These are phyloP conservation scores for Leptinotarsa defecta DNA, from an alignment of 1,140 invertebrate species.

Conservation along the genomic window DNA sequence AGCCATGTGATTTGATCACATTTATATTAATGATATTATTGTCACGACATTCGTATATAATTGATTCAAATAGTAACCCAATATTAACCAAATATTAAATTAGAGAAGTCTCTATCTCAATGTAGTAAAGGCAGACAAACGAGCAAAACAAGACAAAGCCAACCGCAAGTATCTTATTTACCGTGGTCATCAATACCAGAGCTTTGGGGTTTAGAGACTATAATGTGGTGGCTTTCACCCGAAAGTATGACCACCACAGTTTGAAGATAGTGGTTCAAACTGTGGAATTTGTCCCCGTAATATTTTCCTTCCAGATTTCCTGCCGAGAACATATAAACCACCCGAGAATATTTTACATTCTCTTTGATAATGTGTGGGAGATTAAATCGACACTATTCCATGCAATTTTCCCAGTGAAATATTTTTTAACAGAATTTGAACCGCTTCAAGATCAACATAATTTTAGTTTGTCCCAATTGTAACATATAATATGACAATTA, in stretches of 20 bases:
- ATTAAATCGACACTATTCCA: not conserved
- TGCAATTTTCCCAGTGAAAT: not conserved
- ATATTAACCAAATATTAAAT: too few species aligned
- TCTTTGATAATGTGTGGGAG: not conserved
- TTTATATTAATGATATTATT: too few species aligned
- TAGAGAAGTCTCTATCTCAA: not conserved
- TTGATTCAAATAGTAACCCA: too few species aligned
- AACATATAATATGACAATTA: too few species aligned
- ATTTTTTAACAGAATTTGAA: too few species aligned
- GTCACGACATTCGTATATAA: too few species aligned
- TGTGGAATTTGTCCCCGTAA: not conserved
- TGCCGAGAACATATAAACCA: not conserved
- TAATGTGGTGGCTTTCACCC: not conserved
- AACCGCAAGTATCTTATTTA: constrained; percentile 1
- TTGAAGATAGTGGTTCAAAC: not conserved
- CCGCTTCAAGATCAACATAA: too few species aligned
- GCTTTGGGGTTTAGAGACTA: not conserved
- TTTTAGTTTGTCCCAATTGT: too few species aligned
- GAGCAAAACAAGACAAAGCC: not conserved
- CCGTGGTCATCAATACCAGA: constrained; percentile 7
- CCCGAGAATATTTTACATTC: not conserved
- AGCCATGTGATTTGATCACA: too few species aligned
- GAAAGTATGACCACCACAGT: not conserved
- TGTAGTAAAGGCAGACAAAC: not conserved
- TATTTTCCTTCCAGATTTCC: not conserved